phyloP scores from a whole-genome alignment of 2,888 invertebrate species.

The Synanthedon formicaeformis region DNA sequence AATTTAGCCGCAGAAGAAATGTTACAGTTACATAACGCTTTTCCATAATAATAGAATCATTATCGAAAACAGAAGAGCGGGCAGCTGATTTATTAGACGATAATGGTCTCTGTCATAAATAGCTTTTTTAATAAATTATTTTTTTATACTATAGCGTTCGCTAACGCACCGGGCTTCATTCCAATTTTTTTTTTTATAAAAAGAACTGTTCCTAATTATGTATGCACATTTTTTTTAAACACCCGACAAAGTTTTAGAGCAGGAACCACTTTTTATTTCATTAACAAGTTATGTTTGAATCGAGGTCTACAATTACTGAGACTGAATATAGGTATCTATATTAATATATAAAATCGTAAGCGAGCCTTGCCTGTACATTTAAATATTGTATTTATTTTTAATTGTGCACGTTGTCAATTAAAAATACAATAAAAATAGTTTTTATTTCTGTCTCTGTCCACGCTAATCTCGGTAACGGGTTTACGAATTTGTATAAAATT shows the following conservation, averaged over 20 bases:
- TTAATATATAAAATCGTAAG: too few relatives aligned
- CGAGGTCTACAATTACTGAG: too few relatives aligned
- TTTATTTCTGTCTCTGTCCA: too few relatives aligned
- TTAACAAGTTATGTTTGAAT: not conserved
- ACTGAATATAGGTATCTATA: too few relatives aligned
- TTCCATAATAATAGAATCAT: conserved; percentile 72
- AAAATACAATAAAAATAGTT: too few relatives aligned
- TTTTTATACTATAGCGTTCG: conserved; percentile 44
- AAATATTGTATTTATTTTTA: too few relatives aligned
- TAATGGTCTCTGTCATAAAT: conserved; percentile 70
- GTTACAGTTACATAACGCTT: conserved; percentile 70
- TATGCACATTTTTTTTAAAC: conserved; percentile 34
- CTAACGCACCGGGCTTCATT: conserved; percentile 42
- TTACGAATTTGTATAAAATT: too few relatives aligned
- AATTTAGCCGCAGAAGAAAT: conserved; percentile 40
- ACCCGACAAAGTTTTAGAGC: conserved; percentile 1
- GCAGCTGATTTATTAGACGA: conserved; percentile 71
- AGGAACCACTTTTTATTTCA: not conserved
- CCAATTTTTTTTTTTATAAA: conserved; percentile 34
- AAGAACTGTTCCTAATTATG: conserved; percentile 44
- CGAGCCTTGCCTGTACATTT: too few relatives aligned
- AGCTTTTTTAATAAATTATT: conserved; percentile 58
- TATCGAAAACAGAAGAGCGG: conserved; percentile 71
- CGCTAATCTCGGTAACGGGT: too few relatives aligned
- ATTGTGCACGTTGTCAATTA: too few relatives aligned